phyloP scores from a whole-genome alignment of 2,888 invertebrate genomes.

The Synanthedon formicaeformis region DNA sequence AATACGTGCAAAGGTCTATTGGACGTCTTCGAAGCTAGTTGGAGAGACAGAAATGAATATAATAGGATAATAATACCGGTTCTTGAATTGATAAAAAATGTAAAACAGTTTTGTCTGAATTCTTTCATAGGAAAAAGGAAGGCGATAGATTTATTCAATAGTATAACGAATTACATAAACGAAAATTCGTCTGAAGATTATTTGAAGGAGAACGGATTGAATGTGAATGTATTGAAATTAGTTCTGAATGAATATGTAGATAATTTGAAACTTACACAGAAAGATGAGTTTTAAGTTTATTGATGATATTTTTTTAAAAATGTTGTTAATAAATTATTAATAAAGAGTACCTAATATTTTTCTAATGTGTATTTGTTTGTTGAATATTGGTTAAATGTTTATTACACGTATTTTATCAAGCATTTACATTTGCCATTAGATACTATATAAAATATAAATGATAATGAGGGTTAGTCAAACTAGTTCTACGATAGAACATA shows the following conservation, averaged over 20 bases:
- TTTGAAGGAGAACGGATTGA: constrained; percentile 11
- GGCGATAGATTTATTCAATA: constrained; percentile 10
- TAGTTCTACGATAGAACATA: too few species aligned
- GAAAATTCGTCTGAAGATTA: not conserved
- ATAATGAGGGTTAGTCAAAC: too few species aligned
- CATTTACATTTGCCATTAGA: not conserved
- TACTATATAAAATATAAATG: too few species aligned
- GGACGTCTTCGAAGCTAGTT: constrained; percentile 28
- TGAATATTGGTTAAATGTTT: not conserved
- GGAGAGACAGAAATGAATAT: constrained; percentile 19
- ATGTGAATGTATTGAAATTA: constrained; percentile 19
- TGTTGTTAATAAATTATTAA: not conserved
- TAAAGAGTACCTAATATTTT: not conserved
- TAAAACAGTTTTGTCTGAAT: constrained; percentile 35
- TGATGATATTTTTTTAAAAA: not conserved
- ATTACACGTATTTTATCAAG: not conserved
- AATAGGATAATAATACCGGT: constrained; percentile 22
- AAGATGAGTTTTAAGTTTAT: constrained; percentile 34
- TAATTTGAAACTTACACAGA: constrained; percentile 17
- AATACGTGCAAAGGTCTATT: constrained; percentile 39
- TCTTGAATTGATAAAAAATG: constrained; percentile 30
- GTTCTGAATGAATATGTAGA: constrained; percentile 29
- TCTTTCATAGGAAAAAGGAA: constrained; percentile 22
- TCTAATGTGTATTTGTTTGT: not conserved
- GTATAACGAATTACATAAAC: constrained; percentile 1